Base-by-base conservation (phyloP, 2,113 vertebrate genomes). In the Cebus imitator region DNA sequence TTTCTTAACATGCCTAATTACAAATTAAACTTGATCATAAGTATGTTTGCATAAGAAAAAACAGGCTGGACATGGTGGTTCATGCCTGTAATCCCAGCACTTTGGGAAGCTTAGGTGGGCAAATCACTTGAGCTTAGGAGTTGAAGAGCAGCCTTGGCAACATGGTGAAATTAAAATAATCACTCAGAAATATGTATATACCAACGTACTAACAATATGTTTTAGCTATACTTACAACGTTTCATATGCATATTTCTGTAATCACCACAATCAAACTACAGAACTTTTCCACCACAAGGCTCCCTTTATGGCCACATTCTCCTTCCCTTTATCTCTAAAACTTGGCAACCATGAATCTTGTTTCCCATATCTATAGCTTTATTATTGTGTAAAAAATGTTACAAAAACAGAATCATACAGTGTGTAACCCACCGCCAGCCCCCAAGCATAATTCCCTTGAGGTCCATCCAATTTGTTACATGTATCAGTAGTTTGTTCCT, bases 351-450 rank as follows among this genome's bases (percentile, higher is more conserved):
- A 95, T 61, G 61, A 55, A 82, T 90, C 45, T 64, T 70, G 14
- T 90, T 76, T 75, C 80, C 73, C 9, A 13, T 73, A 9, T 90
- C 50, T 81, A 30, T 61, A 58, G 4, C 64, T 90, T 91, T 64
- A 64, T 81, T 57, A 30, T 68, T 90, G 76, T 82, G 90, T 87
- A n/a, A 87, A 88, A 86, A 80, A 85, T 81, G 6, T 66, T 84
- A 52, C 6, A n/a, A 64, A 87, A 37, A 32, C 73, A 35, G 18
- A 88, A 48, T 50, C 23, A 45, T 50, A 93, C 7, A 58, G 5
- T 48, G 40, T 70, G 32, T 93, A 83, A 87, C 25, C 7, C 58
- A 57, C 61, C 61, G 27, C 61, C 61, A 64, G 8, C 45, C 32
- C 21, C 23, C 35, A 48, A 87, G 27, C 21, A 20, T 75, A 79